These are phyloP conservation scores for Helostoma temminkii DNA, from an alignment of 2,797 vertebrate species.

Conservation along the genomic window DNA sequence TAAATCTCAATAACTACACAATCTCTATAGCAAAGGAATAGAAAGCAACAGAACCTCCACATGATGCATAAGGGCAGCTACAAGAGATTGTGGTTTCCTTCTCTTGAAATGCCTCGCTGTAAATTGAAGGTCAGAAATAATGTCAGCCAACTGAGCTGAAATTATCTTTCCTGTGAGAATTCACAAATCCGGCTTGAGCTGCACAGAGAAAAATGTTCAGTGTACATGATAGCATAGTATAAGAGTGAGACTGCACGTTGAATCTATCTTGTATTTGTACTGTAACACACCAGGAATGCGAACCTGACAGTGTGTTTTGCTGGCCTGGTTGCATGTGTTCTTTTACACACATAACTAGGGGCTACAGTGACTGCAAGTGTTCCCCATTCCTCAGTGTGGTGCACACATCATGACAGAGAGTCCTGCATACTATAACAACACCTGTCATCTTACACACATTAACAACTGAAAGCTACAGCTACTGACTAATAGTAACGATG, in stretches of 20 bases:
- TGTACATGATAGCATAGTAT: neutral
- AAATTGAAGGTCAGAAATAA: slow-evolving; percentile 50
- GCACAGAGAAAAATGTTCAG: slow-evolving; percentile 11
- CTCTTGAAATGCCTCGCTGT: slow-evolving; percentile 29
- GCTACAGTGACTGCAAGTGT: slow-evolving; percentile 21
- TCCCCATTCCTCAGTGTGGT: slow-evolving; percentile 45
- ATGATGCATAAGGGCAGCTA: slow-evolving; percentile 6
- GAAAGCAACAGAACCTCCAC: slow-evolving; percentile 17
- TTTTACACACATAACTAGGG: slow-evolving; percentile 17
- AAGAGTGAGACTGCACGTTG: slow-evolving; percentile 29
- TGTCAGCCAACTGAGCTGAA: slow-evolving; percentile 48
- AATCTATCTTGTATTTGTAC: slow-evolving; percentile 4
- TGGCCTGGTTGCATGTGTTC: slow-evolving; percentile 27
- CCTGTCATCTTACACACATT: slow-evolving; percentile 21
- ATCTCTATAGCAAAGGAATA: slow-evolving; percentile 8
- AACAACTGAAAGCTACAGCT: slow-evolving; percentile 4
- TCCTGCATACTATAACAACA: slow-evolving; percentile 18
- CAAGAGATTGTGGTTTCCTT: slow-evolving; percentile 28
- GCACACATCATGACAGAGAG: slow-evolving; percentile 39
- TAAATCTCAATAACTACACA: slow-evolving; percentile 34
- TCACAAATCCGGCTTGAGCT: slow-evolving; percentile 32
- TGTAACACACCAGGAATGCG: slow-evolving; percentile 14
- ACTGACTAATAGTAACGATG: neutral
- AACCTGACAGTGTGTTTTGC: slow-evolving; percentile 32
- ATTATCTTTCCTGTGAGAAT: slow-evolving; percentile 33